Conservation (phyloP, 2,797 vertebrate species). For the Acrossocheilus wenchowensis region DNA sequence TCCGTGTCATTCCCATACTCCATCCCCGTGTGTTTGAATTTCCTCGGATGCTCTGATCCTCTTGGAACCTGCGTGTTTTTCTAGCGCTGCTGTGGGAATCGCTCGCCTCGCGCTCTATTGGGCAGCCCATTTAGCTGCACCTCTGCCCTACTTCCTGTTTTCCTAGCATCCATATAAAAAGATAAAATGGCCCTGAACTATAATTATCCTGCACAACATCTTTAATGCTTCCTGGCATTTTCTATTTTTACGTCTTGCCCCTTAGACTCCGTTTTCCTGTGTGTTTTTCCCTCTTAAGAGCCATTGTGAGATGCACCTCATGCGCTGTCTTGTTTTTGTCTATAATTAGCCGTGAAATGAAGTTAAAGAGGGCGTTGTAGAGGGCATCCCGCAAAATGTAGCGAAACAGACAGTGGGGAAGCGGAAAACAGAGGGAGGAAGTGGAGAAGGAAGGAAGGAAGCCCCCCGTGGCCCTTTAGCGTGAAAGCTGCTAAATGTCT, state of each 20-base stretch:
- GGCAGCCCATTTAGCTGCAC: slow-evolving; percentile 23
- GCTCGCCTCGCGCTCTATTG: not conserved
- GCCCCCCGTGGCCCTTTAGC: slow-evolving; percentile 71
- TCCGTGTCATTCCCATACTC: slow-evolving; percentile 28
- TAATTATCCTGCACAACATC: slow-evolving; percentile 34
- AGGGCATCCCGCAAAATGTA: slow-evolving; percentile 17
- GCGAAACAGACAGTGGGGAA: slow-evolving; percentile 30
- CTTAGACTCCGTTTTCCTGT: slow-evolving; percentile 32
- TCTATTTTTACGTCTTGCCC: slow-evolving; percentile 31
- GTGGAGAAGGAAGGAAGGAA: slow-evolving; percentile 66
- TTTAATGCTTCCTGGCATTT: slow-evolving; percentile 41
- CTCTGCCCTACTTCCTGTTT: slow-evolving; percentile 43
- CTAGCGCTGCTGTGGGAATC: slow-evolving; percentile 28
- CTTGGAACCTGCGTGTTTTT: slow-evolving; percentile 36
- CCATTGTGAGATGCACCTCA: slow-evolving; percentile 32
- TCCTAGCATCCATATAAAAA: slow-evolving; percentile 32
- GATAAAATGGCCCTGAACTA: slow-evolving; percentile 31
- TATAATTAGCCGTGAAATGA: slow-evolving; percentile 47
- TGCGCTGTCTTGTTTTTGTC: slow-evolving; percentile 23
- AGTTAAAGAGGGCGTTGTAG: slow-evolving; percentile 11
- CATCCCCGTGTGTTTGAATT: slow-evolving; percentile 2
- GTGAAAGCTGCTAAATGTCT: slow-evolving; percentile 78
- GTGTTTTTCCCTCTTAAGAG: slow-evolving; percentile 26
- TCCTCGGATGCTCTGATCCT: slow-evolving; percentile 22
- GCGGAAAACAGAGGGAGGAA: slow-evolving; percentile 41